These are phyloP conservation scores for Pristis pectinata DNA, from an alignment of 2,797 vertebrate species.

Conservation along the genomic window DNA sequence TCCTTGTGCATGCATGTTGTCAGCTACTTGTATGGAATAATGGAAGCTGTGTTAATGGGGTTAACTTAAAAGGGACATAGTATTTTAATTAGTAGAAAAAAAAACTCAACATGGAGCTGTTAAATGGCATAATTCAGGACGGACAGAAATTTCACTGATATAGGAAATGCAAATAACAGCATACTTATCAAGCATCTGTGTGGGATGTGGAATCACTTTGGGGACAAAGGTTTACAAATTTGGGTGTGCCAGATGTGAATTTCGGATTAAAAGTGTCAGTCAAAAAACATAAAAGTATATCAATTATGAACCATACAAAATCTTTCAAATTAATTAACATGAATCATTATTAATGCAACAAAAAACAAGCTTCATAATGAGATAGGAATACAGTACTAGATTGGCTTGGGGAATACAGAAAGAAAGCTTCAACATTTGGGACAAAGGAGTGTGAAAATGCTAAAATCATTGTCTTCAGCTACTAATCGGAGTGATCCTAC, in stretches of 20 bases:
- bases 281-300: background rate
- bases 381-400: background rate
- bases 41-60: background rate
- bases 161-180: background rate
- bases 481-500: background rate
- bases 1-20: background rate
- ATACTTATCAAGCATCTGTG: background rate
- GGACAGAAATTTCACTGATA: background rate
- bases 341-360: background rate
- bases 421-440: background rate
- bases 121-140: background rate
- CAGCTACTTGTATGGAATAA: background rate
- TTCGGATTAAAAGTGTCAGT: background rate
- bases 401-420: background rate
- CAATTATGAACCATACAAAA: no score
- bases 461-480: background rate
- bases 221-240: background rate
- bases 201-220: background rate
- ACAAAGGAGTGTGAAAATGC: background rate
- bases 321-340: background rate
- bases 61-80: background rate
- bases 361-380: no score
- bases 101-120: background rate
- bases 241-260: background rate
- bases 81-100: background rate